Evolutionary conservation across 2,888 invertebrate genomes (phyloP), one percentile per base, ranked within the genome.

Genomic region (Pammene aurita): DNA sequence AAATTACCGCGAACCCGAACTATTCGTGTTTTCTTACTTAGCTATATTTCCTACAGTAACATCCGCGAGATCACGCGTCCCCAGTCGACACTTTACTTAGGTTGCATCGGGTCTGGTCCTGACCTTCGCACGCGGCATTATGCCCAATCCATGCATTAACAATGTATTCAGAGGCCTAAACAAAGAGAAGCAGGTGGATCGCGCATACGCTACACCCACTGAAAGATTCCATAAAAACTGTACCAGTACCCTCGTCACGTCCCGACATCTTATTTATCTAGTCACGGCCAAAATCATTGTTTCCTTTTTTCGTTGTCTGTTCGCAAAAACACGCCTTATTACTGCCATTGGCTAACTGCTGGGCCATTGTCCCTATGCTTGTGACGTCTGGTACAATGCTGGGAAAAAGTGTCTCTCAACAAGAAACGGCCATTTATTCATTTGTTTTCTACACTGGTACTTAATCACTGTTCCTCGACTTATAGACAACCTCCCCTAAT

Each of bases 261-360:
- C 78, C 83, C 83, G 88, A 89, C 89, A 86, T 90, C 88, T 90
- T 90, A 90, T 90, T 91, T 92, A 90, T 90, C 89, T 90, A 90
- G 89, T 88, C 89, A 87, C 85, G 83, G 84, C 84, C 85, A 86
- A 90, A 89, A 88, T 90, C 89, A 90, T 90, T 89, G 91, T 91
- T 89, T 89, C 86, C 86, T 86, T 88, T 64, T 87, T 84, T 80
- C 83, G 84, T 82, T 85, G 80, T 81, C 75, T 84, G 82, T 83
- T 78, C 75, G 80, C 86, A 88, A 89, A 89, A 88, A 88, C 86
- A 84, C 80, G 83, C 84, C 85, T 89, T 91, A 89, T 88, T 89
- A 88, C 86, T 79, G 83, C 83, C 81, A 81, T 77, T 74, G 81
- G 85, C 83, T 86, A 88, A 86, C 86, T 86, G 84, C 81, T 87